Evolutionary conservation across 2,113 vertebrate species (phyloP).

Genomic region (Strigops habroptila): DNA sequence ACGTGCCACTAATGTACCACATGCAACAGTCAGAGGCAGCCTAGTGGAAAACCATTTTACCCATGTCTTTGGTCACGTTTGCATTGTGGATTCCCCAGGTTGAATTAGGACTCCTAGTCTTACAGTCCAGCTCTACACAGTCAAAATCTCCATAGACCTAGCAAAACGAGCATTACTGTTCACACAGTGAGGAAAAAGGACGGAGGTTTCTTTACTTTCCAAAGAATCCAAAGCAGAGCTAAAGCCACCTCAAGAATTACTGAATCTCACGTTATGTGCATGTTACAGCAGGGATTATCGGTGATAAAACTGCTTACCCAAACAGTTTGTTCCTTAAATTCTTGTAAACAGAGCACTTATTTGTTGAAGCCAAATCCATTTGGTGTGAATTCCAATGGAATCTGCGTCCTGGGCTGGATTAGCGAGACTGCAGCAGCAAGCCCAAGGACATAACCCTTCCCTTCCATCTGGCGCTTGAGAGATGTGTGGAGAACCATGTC

Average conservation of each 20-base stretch:
- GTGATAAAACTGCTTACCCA: not conserved
- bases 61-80: rapidly evolving
- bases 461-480: not conserved
- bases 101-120: not conserved
- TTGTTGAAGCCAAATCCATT: not conserved
- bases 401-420: not conserved
- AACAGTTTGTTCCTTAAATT: not conserved
- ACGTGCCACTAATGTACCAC: rapidly evolving
- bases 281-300: not conserved
- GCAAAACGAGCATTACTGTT: not conserved
- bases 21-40: not conserved
- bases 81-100: not conserved
- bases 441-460: not conserved
- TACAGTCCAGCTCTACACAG: not conserved
- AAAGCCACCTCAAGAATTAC: not conserved
- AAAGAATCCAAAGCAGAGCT: not conserved
- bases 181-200: not conserved
- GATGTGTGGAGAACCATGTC: not conserved
- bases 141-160: rapidly evolving
- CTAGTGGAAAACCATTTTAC: rapidly evolving
- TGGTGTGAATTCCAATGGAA: not conserved
- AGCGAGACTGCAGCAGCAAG: not conserved
- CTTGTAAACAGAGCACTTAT: not conserved
- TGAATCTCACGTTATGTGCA: not conserved
- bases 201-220: not conserved